Percentiles rank a stretch among this genome's conserved stretches.
Conservation (phyloP, 30 jellyfish, hydroid and myxozoan genomes). For the Catostylus mosaicus region DNA sequence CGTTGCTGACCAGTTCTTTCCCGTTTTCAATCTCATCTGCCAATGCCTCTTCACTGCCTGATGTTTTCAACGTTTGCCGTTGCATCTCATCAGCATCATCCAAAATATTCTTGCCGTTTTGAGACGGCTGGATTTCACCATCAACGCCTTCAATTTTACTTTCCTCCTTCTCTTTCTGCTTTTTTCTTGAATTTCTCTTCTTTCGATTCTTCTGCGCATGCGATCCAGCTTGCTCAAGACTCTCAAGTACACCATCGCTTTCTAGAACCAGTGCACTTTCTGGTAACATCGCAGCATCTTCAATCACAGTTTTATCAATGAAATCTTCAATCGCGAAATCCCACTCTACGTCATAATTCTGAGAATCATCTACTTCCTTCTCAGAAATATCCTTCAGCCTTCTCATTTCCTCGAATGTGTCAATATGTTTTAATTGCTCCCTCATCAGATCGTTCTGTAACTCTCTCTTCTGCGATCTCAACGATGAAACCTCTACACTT, state of each 20-base stretch:
- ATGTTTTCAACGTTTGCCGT: no score
- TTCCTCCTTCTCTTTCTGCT: neutral
- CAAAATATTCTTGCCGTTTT: neutral
- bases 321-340: neutral
- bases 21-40: no score
- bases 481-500: conserved; percentile 58
- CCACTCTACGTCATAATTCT: neutral
- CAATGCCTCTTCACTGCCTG: no score
- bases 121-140: no score
- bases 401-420: conserved; percentile 46
- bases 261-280: neutral
- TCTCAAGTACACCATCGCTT: neutral
- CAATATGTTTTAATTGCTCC: conserved; percentile 59
- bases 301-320: neutral
- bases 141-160: neutral
- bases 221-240: conserved; percentile 33
- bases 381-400: conserved; percentile 5
- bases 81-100: neutral
- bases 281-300: neutral
- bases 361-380: conserved; percentile 4
- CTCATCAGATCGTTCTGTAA: conserved; percentile 58
- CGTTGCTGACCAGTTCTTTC: no score
- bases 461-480: conserved; percentile 67
- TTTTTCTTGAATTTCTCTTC: neutral
- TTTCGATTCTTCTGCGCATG: conserved; percentile 33